Evolutionary conservation across 2,888 invertebrate species (phyloP), one percentile per base, ranked within the genome.

Genomic region (Pycnomerus fuliginosus): DNA sequence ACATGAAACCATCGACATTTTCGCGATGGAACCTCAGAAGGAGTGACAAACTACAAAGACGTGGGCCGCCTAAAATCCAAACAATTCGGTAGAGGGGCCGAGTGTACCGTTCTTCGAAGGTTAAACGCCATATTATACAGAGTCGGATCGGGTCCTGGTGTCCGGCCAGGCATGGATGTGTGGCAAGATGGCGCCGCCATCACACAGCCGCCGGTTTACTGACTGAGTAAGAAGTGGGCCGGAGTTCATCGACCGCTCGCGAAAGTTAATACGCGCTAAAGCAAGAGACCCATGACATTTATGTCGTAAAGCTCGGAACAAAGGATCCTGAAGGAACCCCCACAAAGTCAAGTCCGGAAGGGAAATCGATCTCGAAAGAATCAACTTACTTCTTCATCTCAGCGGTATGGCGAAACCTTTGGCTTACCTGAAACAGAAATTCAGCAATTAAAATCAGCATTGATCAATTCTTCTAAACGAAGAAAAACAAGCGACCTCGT

Each of bases 161-260:
- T 30, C 31, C 36, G 44, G 29, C 39, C 44, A 29, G 30, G 34
- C 47, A 38, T 47, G 43, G 48, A 48, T 48, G 43, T 48, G 56
- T 60, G 62, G 60, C 62, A 65, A 67, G 60, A 65, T 67, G 67
- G 65, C 65, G 65, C 64, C 65, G 60, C 52, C 44, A 35, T 55
- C 49, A n/a, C n/a, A 38, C 36, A 45, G 56, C 45, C 59, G 56
- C 47, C 58, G 64, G 62, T 61, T 67, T 67, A 67, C 65, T 67
- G 64, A 67, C 65, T 66, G 65, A 67, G 62, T 67, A 60, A 66
- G 65, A 67, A 67, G 67, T 67, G 66, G 66, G 65, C 63, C 65
- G 66, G 64, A 47, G 66, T 56, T 67, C 65, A 53, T 50, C 48
- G 62, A 60, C 64, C 66, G 55, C 60, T 50, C 64, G 65, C 65